Percentiles rank a stretch among this genome's conserved stretches.
These are phyloP conservation scores for Oplegnathus fasciatus DNA, from an alignment of 2,113 vertebrate species.

Conservation along the genomic window DNA sequence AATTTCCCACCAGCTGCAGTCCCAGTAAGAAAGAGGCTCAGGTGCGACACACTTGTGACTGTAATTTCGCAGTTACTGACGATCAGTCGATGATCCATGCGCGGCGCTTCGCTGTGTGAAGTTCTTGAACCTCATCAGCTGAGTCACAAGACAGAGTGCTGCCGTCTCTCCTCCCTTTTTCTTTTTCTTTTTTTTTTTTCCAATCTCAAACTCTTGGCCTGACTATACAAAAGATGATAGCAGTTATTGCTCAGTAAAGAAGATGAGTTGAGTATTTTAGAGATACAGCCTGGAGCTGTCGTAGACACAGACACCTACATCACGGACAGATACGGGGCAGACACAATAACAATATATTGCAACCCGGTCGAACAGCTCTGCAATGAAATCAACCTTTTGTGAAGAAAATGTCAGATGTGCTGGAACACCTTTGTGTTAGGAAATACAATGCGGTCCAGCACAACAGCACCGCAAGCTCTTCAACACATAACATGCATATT, in stretches of 20 bases:
- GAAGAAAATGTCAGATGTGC: constrained; percentile 7
- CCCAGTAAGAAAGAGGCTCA: constrained; percentile 26
- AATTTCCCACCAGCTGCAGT: constrained; percentile 51
- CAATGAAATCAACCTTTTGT: constrained; percentile 20
- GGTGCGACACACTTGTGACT: constrained; percentile 43
- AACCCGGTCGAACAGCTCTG: constrained; percentile 4
- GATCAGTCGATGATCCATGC: constrained; percentile 1
- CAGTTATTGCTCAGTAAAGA: constrained; percentile 31
- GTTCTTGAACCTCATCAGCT: constrained; percentile 4
- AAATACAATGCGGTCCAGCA: neutral
- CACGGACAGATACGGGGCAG: neutral
- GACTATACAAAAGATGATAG: neutral
- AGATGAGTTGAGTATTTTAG: constrained; percentile 43
- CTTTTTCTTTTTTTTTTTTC: neutral
- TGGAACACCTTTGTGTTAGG: neutral
- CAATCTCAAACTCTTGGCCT: neutral
- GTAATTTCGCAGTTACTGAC: constrained; percentile 21
- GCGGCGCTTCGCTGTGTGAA: neutral
- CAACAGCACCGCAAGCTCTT: neutral
- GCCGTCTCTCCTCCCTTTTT: neutral
- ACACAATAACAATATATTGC: constrained; percentile 24
- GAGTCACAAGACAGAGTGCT: constrained; percentile 19
- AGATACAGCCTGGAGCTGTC: constrained; percentile 20
- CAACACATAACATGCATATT: neutral
- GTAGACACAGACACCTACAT: constrained; percentile 25